Evolutionary conservation across 2,888 invertebrate species (phyloP).

Genomic region (Camponotus fellah): DNA sequence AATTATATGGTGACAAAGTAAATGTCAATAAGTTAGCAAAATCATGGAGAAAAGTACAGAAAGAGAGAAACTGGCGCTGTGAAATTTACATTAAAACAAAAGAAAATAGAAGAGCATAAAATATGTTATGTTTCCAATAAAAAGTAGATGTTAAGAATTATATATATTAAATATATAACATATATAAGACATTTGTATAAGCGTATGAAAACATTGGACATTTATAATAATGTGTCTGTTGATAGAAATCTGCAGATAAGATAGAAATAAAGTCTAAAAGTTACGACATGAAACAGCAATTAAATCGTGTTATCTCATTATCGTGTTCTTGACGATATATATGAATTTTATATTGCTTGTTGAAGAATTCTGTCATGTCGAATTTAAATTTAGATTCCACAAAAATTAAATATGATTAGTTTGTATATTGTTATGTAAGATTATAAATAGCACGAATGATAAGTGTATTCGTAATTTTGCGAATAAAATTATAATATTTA

Average conservation of each 20-base stretch:
- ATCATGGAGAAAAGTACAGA: neutral
- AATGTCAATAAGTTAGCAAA: neutral
- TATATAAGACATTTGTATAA: neutral
- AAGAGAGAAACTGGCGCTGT: neutral
- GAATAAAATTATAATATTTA: neutral
- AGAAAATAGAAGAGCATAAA: neutral
- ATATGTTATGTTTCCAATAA: neutral
- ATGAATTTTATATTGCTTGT: conserved; percentile 46
- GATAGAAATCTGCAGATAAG: neutral
- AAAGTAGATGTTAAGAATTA: neutral
- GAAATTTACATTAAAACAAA: neutral
- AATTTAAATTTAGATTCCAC: conserved; percentile 9
- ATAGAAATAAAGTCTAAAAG: neutral
- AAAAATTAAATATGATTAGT: neutral
- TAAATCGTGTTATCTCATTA: conserved; percentile 49
- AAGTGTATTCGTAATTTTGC: neutral
- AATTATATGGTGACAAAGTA: conserved; percentile 1
- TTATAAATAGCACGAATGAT: neutral
- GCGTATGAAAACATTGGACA: neutral
- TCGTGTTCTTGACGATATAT: conserved; percentile 50
- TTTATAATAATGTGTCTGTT: neutral
- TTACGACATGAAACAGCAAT: conserved; percentile 39
- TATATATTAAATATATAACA: neutral
- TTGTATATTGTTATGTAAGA: conserved; percentile 17
- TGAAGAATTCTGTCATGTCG: conserved; percentile 61